phyloP scores from a whole-genome alignment of 2,888 invertebrate genomes.

The Troides helena region DNA sequence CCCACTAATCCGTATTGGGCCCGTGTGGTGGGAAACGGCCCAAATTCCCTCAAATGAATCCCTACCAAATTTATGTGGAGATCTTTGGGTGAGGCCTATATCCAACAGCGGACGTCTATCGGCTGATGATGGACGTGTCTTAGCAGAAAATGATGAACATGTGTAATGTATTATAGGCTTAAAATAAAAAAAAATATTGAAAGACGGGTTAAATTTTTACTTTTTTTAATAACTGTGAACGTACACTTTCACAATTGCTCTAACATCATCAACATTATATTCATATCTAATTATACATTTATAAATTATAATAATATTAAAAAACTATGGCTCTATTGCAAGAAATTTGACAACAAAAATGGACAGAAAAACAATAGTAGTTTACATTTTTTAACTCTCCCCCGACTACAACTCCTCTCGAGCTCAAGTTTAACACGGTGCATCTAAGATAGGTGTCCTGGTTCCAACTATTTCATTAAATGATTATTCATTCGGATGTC shows the following conservation, averaged over 20 bases:
- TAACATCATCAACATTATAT: constrained; percentile 49
- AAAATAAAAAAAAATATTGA: constrained; percentile 17
- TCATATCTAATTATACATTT: constrained; percentile 13
- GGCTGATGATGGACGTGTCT: too few relatives aligned
- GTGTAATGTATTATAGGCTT: not conserved
- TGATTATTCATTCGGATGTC: not conserved
- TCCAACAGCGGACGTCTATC: too few relatives aligned
- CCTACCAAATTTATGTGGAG: too few relatives aligned
- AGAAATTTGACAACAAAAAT: constrained; percentile 30
- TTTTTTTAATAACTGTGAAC: constrained; percentile 71
- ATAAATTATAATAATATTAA: constrained; percentile 17
- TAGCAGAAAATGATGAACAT: too few relatives aligned
- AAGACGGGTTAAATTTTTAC: constrained; percentile 48
- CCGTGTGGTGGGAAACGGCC: too few relatives aligned
- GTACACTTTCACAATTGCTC: constrained; percentile 56
- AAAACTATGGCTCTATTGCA: constrained; percentile 20
- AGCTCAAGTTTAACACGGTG: not conserved
- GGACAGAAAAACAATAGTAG: not conserved
- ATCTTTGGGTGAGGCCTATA: too few relatives aligned
- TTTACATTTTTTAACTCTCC: constrained; percentile 1
- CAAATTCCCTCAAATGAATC: too few relatives aligned
- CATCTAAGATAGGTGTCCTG: not conserved
- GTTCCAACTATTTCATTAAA: not conserved
- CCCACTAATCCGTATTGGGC: too few relatives aligned
- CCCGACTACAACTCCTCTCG: not conserved